A percentile compares a stretch with the other conserved stretches of the same genome.
phyloP scores from a whole-genome alignment of 2,113 vertebrate genomes.

The Macquaria australasica region DNA sequence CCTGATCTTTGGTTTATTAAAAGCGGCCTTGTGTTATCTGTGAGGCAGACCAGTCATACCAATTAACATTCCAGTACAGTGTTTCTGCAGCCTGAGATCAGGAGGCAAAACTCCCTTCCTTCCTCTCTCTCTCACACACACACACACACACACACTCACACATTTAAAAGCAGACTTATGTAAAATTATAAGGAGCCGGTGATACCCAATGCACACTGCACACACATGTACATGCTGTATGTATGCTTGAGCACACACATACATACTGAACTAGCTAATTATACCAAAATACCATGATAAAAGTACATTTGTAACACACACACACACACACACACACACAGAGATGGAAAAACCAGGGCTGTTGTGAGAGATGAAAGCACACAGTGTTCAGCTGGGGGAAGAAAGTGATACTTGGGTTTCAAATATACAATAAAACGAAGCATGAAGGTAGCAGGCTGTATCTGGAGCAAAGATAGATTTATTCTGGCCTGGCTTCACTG shows the following conservation, averaged over 20 bases:
- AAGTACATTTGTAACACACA: background rate
- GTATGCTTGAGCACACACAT: background rate
- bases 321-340: background rate
- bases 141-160: slow-evolving; percentile 21
- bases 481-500: slow-evolving; percentile 37
- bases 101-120: slow-evolving; percentile 40
- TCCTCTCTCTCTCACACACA: background rate
- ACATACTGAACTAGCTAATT: background rate
- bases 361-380: slow-evolving; percentile 28
- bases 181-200: background rate
- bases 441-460: slow-evolving; percentile 14
- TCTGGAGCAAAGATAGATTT: slow-evolving; percentile 43
- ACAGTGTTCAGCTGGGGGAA: slow-evolving; percentile 3
- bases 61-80: slow-evolving; percentile 81
- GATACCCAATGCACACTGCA: background rate
- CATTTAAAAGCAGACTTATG: background rate
- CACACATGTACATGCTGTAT: background rate
- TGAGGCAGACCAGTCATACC: slow-evolving; percentile 64
- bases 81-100: slow-evolving; percentile 58
- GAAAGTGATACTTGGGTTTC: slow-evolving; percentile 27
- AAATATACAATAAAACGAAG: slow-evolving; percentile 29
- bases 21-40: slow-evolving; percentile 73
- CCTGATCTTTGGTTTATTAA: slow-evolving; percentile 72
- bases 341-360: rapidly evolving
- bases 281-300: slow-evolving; percentile 5